A percentile compares a stretch with the other conserved stretches of the same genome.
phyloP scores from a whole-genome alignment of 92 coral and sea anemone genomes.

The Epizoanthus fatuus region DNA sequence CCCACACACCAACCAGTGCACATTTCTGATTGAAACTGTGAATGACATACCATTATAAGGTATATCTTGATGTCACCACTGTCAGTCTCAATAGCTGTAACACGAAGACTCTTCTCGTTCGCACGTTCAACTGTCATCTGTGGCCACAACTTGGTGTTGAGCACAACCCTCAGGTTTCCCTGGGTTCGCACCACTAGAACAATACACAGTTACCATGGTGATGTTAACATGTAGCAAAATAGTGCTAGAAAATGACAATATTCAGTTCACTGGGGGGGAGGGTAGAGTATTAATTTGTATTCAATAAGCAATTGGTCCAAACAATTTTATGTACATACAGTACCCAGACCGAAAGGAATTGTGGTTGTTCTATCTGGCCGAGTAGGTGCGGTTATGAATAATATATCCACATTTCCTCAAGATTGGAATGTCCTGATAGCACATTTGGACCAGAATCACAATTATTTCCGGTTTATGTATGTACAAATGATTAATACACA shows the following conservation, averaged over 20 bases:
- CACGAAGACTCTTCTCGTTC: conserved; percentile 93
- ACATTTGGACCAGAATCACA: too few relatives aligned
- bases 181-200: conserved; percentile 33
- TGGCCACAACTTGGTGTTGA: conserved; percentile 98
- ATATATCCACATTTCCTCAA: too few relatives aligned
- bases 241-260: conserved; percentile 5
- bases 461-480: too few relatives aligned
- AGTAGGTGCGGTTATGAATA: too few relatives aligned
- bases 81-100: conserved; percentile 87
- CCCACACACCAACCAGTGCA: neutral
- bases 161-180: conserved; percentile 91
- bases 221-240: neutral
- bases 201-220: neutral
- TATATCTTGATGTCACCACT: conserved; percentile 91
- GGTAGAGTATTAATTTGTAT: neutral
- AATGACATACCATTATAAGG: conserved; percentile 84
- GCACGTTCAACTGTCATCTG: conserved; percentile 95
- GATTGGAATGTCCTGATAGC: too few relatives aligned
- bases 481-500: too few relatives aligned
- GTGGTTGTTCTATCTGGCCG: too few relatives aligned
- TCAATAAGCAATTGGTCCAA: neutral
- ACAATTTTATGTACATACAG: neutral
- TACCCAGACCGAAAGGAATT: too few relatives aligned
- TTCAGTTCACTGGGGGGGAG: too few relatives aligned
- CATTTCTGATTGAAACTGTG: neutral